Percentiles rank a stretch among this genome's conserved stretches.
These are phyloP conservation scores for Xiphorhynchus erythropygius DNA, from an alignment of 2,797 vertebrate species.

Conservation along the genomic window DNA sequence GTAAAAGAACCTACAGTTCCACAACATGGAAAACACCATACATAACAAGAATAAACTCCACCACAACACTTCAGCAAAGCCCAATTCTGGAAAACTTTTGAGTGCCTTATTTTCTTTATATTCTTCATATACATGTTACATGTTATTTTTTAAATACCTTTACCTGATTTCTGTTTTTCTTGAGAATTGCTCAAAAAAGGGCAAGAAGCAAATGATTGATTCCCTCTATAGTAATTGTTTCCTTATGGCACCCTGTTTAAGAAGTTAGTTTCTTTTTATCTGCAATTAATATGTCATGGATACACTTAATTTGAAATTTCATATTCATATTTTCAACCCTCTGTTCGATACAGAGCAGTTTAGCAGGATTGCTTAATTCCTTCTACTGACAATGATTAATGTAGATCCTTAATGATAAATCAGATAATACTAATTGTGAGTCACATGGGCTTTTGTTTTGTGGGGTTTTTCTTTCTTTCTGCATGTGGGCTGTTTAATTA, in stretches of 20 bases:
- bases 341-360: slow-evolving; percentile 6
- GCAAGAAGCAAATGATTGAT: background rate
- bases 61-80: background rate
- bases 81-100: background rate
- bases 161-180: background rate
- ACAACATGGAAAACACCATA: background rate
- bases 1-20: background rate
- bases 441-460: background rate
- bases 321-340: slow-evolving; percentile 40
- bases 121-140: background rate
- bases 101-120: background rate
- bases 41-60: background rate
- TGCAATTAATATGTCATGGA: slow-evolving; percentile 41
- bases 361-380: slow-evolving; percentile 32
- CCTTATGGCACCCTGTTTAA: background rate
- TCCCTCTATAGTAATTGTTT: background rate
- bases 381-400: slow-evolving; percentile 37
- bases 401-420: slow-evolving; percentile 34
- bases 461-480: background rate
- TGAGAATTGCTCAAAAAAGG: background rate
- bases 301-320: slow-evolving; percentile 8
- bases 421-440: background rate
- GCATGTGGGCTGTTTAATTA: slow-evolving; percentile 22
- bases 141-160: background rate
- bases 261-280: slow-evolving; percentile 22